Evolutionary conservation across 1,140 invertebrate genomes (phyloP), one percentile per base, ranked within the genome.

Genomic region (Sycophaga agraensis): DNA sequence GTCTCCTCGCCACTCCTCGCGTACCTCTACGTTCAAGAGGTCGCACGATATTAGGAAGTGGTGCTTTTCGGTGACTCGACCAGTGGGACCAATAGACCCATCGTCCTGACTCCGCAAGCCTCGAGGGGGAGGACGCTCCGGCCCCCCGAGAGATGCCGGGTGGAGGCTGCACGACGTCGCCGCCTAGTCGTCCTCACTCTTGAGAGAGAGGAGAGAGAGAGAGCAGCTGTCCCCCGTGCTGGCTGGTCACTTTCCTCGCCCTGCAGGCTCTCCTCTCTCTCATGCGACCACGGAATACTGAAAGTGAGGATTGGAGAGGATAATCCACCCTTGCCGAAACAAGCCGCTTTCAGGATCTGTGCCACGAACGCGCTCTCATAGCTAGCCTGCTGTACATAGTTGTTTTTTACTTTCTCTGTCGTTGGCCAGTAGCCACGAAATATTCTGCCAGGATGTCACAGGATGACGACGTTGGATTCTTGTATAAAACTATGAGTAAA

Each of bases 401-500:
- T 37, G 17, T 49, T 37, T 50, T 21, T 6, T 14, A 2, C 2
- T 6, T 37, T 45, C 19, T 26, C 31, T 4, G 24, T 17, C n/a
- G 24, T 9, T 42, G 24, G 0, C 0, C 5, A 1, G 6, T 1
- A 14, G 0, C 21, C 31, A 21, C 14, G 9, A 2, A 1, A 19
- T 28, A 12, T 6, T 16, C 19, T 16, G n/a, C 17, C 58, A 71
- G 62, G 46, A 81, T 81, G 79, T 80, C 78, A 51, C 79, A 80
- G 56, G 79, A 80, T 35, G 79, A 81, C 55, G 78, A 81, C 67
- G 79, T 82, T 19, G 77, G 78, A 54, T 82, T 82, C 73, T 72
- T 82, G 43, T 80, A 78, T 56, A 81, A 81, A 74, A 81, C 79
- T 37, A 81, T 81, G 78, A 80, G 78, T 81, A 65, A 79, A 78